A percentile compares a stretch with the other conserved stretches of the same genome.
These are phyloP conservation scores for Mesodorylaimus sp. DNA, from an alignment of 2,888 invertebrate genomes.

Conservation along the genomic window DNA sequence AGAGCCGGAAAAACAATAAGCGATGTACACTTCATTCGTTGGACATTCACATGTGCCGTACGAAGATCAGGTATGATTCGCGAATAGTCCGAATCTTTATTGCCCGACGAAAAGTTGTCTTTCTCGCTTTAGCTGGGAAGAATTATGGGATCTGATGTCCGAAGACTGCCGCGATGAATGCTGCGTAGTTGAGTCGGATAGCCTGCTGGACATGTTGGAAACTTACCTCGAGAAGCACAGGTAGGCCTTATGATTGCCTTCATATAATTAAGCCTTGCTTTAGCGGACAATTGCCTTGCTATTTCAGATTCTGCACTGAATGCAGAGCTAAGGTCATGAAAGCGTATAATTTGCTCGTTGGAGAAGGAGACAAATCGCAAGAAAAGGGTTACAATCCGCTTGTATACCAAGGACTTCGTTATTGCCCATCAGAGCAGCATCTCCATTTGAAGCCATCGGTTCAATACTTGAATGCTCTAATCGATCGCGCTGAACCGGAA, in stretches of 20 bases:
- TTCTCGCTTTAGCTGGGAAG: conserved; percentile 27
- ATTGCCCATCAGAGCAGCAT: conserved; percentile 65
- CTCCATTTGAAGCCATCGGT: conserved; percentile 69
- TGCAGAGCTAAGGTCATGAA: conserved; percentile 71
- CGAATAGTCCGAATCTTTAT: no score
- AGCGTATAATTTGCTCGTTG: conserved; percentile 68
- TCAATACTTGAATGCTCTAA: conserved; percentile 67
- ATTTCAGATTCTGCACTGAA: conserved; percentile 58
- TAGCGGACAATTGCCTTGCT: background rate
- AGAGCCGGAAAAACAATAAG: conserved; percentile 66
- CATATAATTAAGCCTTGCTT: conserved; percentile 12
- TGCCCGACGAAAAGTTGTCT: background rate
- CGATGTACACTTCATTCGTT: conserved; percentile 72
- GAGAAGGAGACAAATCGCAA: conserved; percentile 48
- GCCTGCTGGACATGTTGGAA: conserved; percentile 63
- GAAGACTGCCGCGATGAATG: conserved; percentile 40
- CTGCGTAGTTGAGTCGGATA: conserved; percentile 64
- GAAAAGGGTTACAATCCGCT: conserved; percentile 75
- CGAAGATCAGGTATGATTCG: conserved; percentile 47
- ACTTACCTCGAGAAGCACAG: conserved; percentile 76
- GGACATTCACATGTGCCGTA: conserved; percentile 44
- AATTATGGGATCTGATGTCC: conserved; percentile 41
- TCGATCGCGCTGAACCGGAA: conserved; percentile 75
- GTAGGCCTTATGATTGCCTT: conserved; percentile 23
- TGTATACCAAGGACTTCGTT: conserved; percentile 64